Conservation (phyloP, 2,113 vertebrate species). For the Engystomops pustulosus region DNA sequence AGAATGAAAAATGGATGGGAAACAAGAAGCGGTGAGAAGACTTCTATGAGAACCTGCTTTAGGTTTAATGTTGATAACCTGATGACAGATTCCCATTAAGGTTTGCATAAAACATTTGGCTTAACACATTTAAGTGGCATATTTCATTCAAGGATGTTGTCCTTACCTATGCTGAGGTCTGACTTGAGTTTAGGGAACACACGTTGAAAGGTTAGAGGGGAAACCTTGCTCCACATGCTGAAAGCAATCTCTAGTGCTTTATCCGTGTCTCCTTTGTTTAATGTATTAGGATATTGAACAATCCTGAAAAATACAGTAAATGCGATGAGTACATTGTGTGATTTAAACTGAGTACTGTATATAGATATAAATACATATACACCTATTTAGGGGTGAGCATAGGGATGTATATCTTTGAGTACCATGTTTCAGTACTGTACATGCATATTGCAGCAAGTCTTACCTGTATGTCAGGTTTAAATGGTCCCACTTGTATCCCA, state of each 20-base stretch:
- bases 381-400: neutral
- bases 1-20: too few relatives aligned
- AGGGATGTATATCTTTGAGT: neutral
- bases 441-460: too few relatives aligned
- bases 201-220: constrained; percentile 76
- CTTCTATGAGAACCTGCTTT: too few relatives aligned
- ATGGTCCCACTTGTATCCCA: constrained; percentile 72
- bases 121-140: neutral
- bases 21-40: too few relatives aligned
- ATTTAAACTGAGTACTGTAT: too few relatives aligned
- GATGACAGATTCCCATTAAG: too few relatives aligned
- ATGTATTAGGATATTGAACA: constrained; percentile 75
- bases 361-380: too few relatives aligned
- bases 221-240: constrained; percentile 82
- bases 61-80: too few relatives aligned
- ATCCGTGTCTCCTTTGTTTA: constrained; percentile 77
- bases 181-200: constrained; percentile 64
- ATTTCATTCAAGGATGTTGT: neutral
- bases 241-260: constrained; percentile 79
- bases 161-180: constrained; percentile 79
- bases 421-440: too few relatives aligned
- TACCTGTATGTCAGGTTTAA: constrained; percentile 74
- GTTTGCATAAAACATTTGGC: too few relatives aligned
- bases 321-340: too few relatives aligned
- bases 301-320: constrained; percentile 75